These are phyloP conservation scores for Donacobius atricapilla DNA, from an alignment of 2,113 vertebrate genomes.

Conservation along the genomic window DNA sequence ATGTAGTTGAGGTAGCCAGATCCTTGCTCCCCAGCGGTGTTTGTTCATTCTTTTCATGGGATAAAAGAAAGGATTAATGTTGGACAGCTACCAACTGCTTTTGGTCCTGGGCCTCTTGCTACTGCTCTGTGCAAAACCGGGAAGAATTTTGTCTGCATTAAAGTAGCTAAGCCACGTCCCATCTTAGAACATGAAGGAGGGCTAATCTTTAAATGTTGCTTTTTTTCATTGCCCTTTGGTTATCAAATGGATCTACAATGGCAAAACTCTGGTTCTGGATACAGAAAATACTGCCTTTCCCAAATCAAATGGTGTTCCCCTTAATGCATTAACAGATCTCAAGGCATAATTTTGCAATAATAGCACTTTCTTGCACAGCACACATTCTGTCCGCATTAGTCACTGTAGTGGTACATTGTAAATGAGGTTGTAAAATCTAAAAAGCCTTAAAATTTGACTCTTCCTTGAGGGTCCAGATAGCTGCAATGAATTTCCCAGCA, in stretches of 20 bases:
- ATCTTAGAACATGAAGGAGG: neutral
- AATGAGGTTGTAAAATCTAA: neutral
- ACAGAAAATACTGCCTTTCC: neutral
- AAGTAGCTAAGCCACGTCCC: neutral
- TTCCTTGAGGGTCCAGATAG: neutral
- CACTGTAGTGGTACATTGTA: neutral
- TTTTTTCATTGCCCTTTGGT: neutral
- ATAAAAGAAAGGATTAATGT: neutral
- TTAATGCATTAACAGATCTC: neutral
- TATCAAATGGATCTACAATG: neutral
- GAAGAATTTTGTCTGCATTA: neutral
- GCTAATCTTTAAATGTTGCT: neutral
- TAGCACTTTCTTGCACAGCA: neutral
- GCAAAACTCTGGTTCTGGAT: neutral
- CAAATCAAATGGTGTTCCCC: neutral
- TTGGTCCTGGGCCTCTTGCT: neutral
- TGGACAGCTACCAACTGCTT: neutral
- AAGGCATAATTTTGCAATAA: neutral
- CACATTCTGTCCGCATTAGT: neutral
- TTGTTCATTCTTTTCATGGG: neutral
- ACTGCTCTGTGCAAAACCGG: neutral
- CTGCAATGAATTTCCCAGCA: conserved; percentile 4
- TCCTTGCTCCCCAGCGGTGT: neutral
- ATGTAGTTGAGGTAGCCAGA: neutral
- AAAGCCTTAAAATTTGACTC: neutral